These are phyloP conservation scores for Odontamblyopus rebecca DNA, from an alignment of 2,797 vertebrate species.

Conservation along the genomic window DNA sequence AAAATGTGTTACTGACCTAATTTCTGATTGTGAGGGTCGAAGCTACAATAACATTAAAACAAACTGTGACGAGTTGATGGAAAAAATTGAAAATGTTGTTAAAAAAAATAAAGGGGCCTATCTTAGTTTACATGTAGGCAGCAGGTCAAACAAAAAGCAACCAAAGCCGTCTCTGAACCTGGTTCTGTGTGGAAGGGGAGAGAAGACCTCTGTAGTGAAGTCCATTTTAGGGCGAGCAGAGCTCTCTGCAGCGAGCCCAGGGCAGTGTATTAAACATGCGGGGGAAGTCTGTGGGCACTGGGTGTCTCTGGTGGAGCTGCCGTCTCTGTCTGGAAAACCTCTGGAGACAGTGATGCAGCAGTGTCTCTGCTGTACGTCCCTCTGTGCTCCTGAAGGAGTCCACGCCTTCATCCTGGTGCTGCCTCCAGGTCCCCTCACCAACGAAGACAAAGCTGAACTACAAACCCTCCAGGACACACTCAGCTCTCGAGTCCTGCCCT, in stretches of 20 bases:
- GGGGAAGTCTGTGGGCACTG: not conserved
- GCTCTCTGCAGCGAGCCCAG: not conserved
- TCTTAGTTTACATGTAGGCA: not conserved
- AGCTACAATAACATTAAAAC: not conserved
- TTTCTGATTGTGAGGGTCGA: slow-evolving; percentile 13
- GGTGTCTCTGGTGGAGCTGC: slow-evolving; percentile 2
- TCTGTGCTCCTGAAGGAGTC: slow-evolving; percentile 1
- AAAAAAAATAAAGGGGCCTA: not conserved
- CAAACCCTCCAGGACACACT: not conserved
- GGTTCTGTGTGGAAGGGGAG: not conserved
- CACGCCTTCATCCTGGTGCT: not conserved
- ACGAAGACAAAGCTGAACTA: not conserved
- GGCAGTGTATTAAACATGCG: not conserved
- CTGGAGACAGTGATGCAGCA: not conserved
- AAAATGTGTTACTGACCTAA: not conserved
- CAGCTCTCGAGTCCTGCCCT: not conserved
- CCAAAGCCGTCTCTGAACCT: not conserved
- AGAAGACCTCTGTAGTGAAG: not conserved
- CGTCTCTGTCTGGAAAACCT: not conserved
- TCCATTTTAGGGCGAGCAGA: not conserved
- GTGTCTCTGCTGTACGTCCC: not conserved
- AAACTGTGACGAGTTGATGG: not conserved
- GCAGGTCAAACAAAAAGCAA: not conserved
- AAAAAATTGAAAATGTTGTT: not conserved
- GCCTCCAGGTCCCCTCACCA: not conserved